phyloP scores from a whole-genome alignment of 2,113 vertebrate genomes.

The Orientallactaga bullata region DNA sequence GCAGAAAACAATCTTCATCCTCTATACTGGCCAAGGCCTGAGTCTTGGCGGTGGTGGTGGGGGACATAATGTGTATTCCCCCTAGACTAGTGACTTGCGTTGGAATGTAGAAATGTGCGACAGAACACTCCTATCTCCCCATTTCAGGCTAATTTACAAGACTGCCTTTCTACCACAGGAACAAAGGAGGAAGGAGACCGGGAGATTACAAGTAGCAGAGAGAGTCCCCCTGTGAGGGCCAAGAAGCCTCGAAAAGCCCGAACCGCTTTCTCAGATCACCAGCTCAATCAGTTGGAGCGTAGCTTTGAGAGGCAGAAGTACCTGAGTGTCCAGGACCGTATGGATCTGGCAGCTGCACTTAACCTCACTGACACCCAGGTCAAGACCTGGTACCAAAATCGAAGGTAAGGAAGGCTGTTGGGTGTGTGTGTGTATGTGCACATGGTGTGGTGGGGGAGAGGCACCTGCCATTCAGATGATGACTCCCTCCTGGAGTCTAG shows the following conservation, averaged over 20 bases:
- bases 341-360: slow-evolving; percentile 97
- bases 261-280: slow-evolving; percentile 98
- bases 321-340: slow-evolving; percentile 98
- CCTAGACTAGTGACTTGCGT: not conserved
- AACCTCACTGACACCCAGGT: slow-evolving; percentile 98
- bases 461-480: not conserved
- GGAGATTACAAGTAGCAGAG: slow-evolving; percentile 98
- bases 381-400: slow-evolving; percentile 98
- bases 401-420: slow-evolving; percentile 88
- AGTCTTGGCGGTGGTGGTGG: not conserved
- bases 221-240: slow-evolving; percentile 95
- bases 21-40: not conserved
- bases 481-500: not conserved
- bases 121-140: not conserved
- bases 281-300: slow-evolving; percentile 98
- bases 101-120: slow-evolving; percentile 23
- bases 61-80: not conserved
- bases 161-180: slow-evolving; percentile 85
- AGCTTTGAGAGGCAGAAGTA: slow-evolving; percentile 99
- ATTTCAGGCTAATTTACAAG: not conserved
- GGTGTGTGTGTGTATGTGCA: not conserved
- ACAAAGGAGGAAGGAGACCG: slow-evolving; percentile 97
- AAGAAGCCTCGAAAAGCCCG: slow-evolving; percentile 99
- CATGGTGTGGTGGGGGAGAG: not conserved
- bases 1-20: not conserved